A percentile compares a stretch with the other conserved stretches of the same genome.
These are phyloP conservation scores for Corythornis cristatus DNA, from an alignment of 2,113 vertebrate species.

Conservation along the genomic window DNA sequence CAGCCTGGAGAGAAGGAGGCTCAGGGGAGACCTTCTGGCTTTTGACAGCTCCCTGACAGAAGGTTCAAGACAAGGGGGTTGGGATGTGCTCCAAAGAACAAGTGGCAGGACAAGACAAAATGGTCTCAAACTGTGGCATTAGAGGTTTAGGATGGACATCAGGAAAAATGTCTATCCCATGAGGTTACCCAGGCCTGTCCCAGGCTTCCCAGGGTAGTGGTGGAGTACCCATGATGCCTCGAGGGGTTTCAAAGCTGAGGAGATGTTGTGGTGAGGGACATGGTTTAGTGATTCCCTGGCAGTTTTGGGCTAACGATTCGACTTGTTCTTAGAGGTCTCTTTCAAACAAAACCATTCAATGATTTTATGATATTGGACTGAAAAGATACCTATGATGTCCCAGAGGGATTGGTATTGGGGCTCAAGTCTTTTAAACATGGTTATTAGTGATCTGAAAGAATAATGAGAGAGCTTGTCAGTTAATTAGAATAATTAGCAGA, in stretches of 20 bases:
- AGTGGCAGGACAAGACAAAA: not conserved
- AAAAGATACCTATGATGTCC: not conserved
- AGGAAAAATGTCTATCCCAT: not conserved
- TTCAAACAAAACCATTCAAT: not conserved
- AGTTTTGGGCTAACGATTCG: not conserved
- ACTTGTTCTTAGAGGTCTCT: not conserved
- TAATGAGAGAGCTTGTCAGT: not conserved
- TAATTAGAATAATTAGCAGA: not conserved
- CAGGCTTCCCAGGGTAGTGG: not conserved
- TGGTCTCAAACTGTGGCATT: not conserved
- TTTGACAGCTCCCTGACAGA: too few relatives aligned
- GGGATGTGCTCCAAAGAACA: not conserved
- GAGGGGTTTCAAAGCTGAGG: not conserved
- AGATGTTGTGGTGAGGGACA: not conserved
- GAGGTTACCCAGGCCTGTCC: too few relatives aligned
- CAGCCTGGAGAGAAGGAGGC: too few relatives aligned
- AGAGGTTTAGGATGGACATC: not conserved
- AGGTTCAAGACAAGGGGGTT: too few relatives aligned
- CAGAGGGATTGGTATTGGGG: not conserved
- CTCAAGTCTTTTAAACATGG: not conserved
- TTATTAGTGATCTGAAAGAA: constrained; percentile 12
- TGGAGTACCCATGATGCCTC: not conserved
- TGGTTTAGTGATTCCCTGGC: not conserved
- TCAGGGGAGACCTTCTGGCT: too few relatives aligned
- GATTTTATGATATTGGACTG: fast-evolving